Evolutionary conservation across 2,113 vertebrate species (phyloP).

Genomic region (Alligator sinensis): DNA sequence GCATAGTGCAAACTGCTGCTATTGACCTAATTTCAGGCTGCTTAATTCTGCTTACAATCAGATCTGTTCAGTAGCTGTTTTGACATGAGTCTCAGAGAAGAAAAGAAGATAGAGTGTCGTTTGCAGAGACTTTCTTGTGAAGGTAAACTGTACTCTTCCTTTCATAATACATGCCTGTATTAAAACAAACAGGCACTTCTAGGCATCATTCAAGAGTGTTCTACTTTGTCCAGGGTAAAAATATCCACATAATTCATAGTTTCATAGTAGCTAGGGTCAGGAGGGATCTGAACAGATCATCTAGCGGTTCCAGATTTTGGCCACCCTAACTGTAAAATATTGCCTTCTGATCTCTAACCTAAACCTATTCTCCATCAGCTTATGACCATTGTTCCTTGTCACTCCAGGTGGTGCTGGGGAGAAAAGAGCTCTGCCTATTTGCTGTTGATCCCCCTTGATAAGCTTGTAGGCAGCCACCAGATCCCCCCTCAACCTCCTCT

Average conservation of each 20-base stretch:
- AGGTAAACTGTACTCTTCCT: neutral
- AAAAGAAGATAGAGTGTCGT: neutral
- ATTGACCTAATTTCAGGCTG: neutral
- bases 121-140: neutral
- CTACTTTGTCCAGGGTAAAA: neutral
- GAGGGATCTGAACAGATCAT: too few relatives aligned
- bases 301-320: too few relatives aligned
- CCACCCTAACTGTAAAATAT: too few relatives aligned
- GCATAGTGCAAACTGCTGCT: neutral
- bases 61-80: neutral
- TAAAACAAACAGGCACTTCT: neutral
- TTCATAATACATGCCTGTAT: neutral
- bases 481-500: too few relatives aligned
- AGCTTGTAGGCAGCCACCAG: too few relatives aligned
- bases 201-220: neutral
- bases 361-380: neutral
- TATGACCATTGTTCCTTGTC: too few relatives aligned
- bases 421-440: too few relatives aligned
- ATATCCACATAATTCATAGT: neutral
- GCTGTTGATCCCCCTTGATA: too few relatives aligned
- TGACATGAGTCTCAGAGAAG: neutral
- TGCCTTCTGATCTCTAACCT: neutral
- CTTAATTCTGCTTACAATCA: neutral
- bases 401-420: too few relatives aligned
- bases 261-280: too few relatives aligned